Conservation (phyloP, 2,113 vertebrate genomes). For the Pycnonotus jocosus region DNA sequence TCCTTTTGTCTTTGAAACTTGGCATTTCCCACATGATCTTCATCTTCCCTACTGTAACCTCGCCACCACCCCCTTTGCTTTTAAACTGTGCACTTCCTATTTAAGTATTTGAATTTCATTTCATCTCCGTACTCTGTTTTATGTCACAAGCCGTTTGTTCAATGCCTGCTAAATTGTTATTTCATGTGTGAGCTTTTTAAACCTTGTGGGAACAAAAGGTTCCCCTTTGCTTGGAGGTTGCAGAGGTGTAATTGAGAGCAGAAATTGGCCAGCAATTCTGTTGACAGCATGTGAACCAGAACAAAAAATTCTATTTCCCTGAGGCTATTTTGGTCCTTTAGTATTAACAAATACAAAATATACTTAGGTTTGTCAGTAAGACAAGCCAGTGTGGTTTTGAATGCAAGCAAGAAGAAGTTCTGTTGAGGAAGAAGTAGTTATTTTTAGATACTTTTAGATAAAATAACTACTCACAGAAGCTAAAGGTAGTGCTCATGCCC, state of each 20-base stretch:
- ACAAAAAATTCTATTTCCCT: slow-evolving; percentile 41
- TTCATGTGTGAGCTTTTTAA: slow-evolving; percentile 39
- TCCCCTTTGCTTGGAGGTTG: slow-evolving; percentile 28
- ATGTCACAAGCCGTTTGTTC: slow-evolving; percentile 39
- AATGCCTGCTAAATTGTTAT: slow-evolving; percentile 22
- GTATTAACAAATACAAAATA: slow-evolving; percentile 16
- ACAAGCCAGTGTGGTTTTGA: neutral
- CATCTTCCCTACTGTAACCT: neutral
- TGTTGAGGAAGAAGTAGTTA: neutral
- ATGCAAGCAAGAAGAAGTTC: neutral
- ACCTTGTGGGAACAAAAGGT: slow-evolving; percentile 48
- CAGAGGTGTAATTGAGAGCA: slow-evolving; percentile 58
- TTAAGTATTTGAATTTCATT: slow-evolving; percentile 47
- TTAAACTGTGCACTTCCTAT: neutral
- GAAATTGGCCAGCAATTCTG: slow-evolving; percentile 49
- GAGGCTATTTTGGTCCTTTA: slow-evolving; percentile 33
- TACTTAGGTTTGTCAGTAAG: neutral
- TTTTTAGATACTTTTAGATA: neutral
- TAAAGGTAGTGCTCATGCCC: neutral
- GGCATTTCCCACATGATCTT: slow-evolving; percentile 5
- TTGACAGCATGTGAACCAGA: slow-evolving; percentile 49
- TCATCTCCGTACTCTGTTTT: slow-evolving; percentile 18
- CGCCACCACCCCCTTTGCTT: neutral
- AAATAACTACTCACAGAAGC: neutral
- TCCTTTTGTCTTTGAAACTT: slow-evolving; percentile 28